A percentile compares a stretch with the other conserved stretches of the same genome.
phyloP scores from a whole-genome alignment of 1,140 invertebrate species.

The Philotrypesis tridentata region DNA sequence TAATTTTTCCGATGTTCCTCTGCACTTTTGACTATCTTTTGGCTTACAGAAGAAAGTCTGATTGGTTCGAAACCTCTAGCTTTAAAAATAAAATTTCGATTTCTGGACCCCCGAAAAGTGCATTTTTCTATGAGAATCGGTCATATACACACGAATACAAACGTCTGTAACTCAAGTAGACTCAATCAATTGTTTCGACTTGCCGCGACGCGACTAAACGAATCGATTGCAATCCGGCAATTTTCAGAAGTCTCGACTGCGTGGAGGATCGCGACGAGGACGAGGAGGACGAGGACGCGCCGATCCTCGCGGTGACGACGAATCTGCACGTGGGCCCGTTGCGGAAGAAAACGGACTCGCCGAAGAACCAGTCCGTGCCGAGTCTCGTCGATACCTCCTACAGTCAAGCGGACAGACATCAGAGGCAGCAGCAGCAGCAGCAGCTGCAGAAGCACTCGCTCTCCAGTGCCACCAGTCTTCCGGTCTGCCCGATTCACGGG shows the following conservation, averaged over 20 bases:
- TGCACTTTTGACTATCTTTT: too few species aligned
- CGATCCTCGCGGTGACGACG: slow-evolving; percentile 59
- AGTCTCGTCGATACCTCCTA: not conserved
- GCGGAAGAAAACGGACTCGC: slow-evolving; percentile 57
- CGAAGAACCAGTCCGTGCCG: slow-evolving; percentile 48
- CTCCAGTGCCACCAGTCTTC: slow-evolving; percentile 28
- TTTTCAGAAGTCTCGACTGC: slow-evolving; percentile 54
- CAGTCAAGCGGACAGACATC: not conserved
- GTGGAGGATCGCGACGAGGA: slow-evolving; percentile 56
- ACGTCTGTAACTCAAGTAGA: too few species aligned
- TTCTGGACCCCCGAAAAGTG: too few species aligned
- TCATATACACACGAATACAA: too few species aligned
- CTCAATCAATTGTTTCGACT: too few species aligned
- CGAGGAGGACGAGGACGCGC: slow-evolving; percentile 45
- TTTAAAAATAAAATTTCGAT: too few species aligned
- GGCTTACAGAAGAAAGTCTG: too few species aligned
- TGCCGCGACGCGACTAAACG: too few species aligned
- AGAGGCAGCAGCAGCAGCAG: not conserved
- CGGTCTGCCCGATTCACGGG: slow-evolving; percentile 61
- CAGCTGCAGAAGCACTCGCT: not conserved
- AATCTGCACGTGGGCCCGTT: slow-evolving; percentile 68
- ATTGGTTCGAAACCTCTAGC: too few species aligned
- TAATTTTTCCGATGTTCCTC: too few species aligned
- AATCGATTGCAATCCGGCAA: not conserved
- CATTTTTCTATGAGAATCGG: too few species aligned